Percentiles rank a stretch among this genome's conserved stretches.
Conservation (phyloP, 2,113 vertebrate species). For the Trochalopteron elliotii region DNA sequence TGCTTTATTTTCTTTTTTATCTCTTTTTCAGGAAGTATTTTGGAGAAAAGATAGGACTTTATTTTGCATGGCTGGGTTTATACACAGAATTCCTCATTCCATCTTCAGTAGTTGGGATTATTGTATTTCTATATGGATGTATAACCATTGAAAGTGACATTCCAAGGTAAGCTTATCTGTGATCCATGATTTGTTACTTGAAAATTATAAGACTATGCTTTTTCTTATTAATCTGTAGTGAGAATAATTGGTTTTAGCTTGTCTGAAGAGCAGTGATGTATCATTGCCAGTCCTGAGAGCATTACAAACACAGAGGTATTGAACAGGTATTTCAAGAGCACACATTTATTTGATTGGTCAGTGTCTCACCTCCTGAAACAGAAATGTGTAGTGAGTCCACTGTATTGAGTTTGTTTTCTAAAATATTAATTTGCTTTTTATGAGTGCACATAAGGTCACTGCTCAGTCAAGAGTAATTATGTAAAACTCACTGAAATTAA, state of each 20-base stretch:
- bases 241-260: neutral
- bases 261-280: neutral
- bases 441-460: neutral
- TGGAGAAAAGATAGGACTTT: conserved; percentile 97
- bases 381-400: neutral
- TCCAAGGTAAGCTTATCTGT: conserved; percentile 83
- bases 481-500: neutral
- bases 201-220: neutral
- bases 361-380: neutral
- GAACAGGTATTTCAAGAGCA: neutral
- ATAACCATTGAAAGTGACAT: conserved; percentile 90
- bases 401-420: neutral
- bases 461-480: neutral
- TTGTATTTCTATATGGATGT: conserved; percentile 95
- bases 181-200: neutral
- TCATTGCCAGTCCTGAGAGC: neutral
- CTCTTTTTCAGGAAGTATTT: conserved; percentile 90
- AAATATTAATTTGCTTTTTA: neutral
- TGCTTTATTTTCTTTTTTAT: neutral
- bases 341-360: neutral
- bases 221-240: neutral
- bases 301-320: neutral
- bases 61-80: conserved; percentile 97
- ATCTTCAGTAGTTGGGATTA: conserved; percentile 90
- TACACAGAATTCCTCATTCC: conserved; percentile 95